A percentile compares a stretch with the other conserved stretches of the same genome.
These are phyloP conservation scores for Microctenopoma stevenorrisi DNA, from an alignment of 2,797 vertebrate genomes.

Conservation along the genomic window DNA sequence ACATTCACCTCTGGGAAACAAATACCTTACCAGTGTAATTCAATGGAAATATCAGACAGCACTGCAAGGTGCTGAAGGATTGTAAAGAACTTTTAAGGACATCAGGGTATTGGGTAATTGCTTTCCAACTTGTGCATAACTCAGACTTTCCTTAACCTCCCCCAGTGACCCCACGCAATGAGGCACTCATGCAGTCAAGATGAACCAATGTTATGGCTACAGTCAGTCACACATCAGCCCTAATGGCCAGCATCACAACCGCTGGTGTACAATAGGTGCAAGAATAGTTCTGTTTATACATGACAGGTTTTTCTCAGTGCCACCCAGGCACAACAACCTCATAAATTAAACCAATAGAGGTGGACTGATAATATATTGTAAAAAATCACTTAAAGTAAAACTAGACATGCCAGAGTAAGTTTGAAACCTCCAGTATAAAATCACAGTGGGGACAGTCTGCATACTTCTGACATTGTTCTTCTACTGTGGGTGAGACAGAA, in stretches of 20 bases:
- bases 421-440: background rate
- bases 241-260: slow-evolving; percentile 49
- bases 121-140: slow-evolving; percentile 47
- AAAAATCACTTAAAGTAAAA: background rate
- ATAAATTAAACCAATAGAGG: slow-evolving; percentile 14
- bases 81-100: slow-evolving; percentile 34
- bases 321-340: slow-evolving; percentile 37
- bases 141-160: slow-evolving; percentile 65
- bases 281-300: slow-evolving; percentile 66
- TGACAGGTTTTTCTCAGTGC: slow-evolving; percentile 40
- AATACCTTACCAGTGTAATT: background rate
- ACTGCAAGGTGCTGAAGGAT: background rate
- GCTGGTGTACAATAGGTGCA: slow-evolving; percentile 44
- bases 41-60: slow-evolving; percentile 23
- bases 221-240: slow-evolving; percentile 54
- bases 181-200: slow-evolving; percentile 44
- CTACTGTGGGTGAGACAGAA: slow-evolving; percentile 32
- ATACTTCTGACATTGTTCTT: slow-evolving; percentile 2
- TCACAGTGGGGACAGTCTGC: background rate
- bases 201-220: slow-evolving; percentile 69
- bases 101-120: slow-evolving; percentile 19
- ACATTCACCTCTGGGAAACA: slow-evolving; percentile 2
- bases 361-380: background rate
- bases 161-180: slow-evolving; percentile 34
- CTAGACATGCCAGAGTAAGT: background rate